Conservation (phyloP, 2,888 invertebrate species). For the Sympetrum striolatum region DNA sequence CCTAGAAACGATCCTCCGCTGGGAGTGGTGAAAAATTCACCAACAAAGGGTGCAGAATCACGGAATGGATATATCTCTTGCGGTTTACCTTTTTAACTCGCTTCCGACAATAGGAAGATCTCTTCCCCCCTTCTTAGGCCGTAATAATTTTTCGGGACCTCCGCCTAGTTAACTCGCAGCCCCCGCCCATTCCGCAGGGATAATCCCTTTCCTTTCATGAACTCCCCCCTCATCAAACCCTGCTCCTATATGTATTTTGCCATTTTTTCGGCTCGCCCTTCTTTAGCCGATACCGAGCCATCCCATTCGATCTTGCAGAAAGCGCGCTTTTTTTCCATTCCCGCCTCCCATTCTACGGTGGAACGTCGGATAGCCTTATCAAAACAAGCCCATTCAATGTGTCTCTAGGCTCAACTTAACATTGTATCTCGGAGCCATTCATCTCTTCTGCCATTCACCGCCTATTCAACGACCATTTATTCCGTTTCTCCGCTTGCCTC, state of each 20-base stretch:
- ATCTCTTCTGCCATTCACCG: not conserved
- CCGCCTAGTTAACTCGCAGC: not conserved
- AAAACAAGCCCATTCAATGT: conserved; percentile 2
- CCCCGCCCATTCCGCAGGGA: not conserved
- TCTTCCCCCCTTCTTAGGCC: not conserved
- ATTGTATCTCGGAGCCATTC: not conserved
- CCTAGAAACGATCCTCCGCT: not conserved
- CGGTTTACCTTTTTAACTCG: not conserved
- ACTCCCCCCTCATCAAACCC: not conserved
- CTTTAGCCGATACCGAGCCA: not conserved
- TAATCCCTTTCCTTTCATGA: not conserved
- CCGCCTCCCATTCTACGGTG: not conserved
- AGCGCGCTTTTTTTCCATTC: not conserved
- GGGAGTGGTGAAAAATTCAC: conserved; percentile 2
- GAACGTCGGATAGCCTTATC: not conserved
- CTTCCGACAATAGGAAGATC: not conserved
- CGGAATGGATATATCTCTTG: not conserved
- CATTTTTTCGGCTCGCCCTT: not conserved
- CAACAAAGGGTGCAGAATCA: not conserved
- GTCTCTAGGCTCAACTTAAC: not conserved
- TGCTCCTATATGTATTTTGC: conserved; percentile 1
- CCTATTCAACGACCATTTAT: not conserved
- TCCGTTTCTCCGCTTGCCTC: not conserved
- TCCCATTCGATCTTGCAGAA: not conserved
- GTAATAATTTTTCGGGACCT: not conserved